Evolutionary conservation across 2,113 vertebrate species (phyloP).

Genomic region (Crotalus tigris): DNA sequence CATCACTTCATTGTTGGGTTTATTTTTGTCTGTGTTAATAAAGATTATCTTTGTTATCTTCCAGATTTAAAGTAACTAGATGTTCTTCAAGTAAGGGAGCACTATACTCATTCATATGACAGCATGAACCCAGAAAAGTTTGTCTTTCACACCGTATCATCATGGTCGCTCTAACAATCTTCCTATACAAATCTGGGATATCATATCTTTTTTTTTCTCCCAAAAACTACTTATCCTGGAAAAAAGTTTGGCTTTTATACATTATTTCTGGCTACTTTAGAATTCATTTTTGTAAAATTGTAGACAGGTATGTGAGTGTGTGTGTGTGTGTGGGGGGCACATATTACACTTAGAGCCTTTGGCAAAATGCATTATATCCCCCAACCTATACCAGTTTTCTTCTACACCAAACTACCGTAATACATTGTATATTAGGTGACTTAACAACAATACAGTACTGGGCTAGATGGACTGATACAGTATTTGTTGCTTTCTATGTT

Average conservation of each 20-base stretch:
- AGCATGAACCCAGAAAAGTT: not conserved
- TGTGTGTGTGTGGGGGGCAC: not conserved
- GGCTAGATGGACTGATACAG: not conserved
- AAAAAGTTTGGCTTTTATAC: not conserved
- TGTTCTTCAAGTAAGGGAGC: not conserved
- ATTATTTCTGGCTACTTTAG: not conserved
- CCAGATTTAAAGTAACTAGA: slow-evolving; percentile 26
- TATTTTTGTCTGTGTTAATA: not conserved
- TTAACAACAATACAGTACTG: not conserved
- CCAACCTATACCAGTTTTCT: not conserved
- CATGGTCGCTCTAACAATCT: not conserved
- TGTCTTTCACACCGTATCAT: not conserved
- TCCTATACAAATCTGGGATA: not conserved
- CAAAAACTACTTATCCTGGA: not conserved
- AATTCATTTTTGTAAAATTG: not conserved
- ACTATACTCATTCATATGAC: not conserved
- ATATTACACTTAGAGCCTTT: not conserved
- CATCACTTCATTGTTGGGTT: not conserved
- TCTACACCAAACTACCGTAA: not conserved
- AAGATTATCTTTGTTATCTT: not conserved
- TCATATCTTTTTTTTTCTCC: not conserved
- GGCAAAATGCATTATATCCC: not conserved
- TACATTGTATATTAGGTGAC: not conserved
- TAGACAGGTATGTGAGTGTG: not conserved
- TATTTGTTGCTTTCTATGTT: not conserved